Evolutionary conservation across 2,888 invertebrate species (phyloP).

Genomic region (Drosophila algonquin): DNA sequence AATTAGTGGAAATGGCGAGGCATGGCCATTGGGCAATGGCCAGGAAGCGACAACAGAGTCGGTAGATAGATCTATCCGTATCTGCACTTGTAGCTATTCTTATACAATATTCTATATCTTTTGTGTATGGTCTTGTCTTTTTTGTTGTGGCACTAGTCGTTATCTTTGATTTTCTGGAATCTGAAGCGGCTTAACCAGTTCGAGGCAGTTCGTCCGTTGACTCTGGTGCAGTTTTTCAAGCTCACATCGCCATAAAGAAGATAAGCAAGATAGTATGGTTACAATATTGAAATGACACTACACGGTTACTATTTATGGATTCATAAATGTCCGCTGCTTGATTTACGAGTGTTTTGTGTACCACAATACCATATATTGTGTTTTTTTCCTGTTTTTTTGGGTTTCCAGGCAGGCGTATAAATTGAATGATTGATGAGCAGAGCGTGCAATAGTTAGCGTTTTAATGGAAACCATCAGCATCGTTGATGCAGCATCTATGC

Average conservation of each 20-base stretch:
- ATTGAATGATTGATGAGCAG: background rate
- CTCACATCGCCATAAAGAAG: conserved; percentile 11
- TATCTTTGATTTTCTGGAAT: background rate
- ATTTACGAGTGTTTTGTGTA: conserved; percentile 3
- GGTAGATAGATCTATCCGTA: background rate
- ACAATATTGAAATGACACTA: conserved; percentile 1
- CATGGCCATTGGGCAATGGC: background rate
- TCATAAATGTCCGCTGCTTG: conserved; percentile 9
- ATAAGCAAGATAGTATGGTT: background rate
- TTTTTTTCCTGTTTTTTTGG: too few species aligned
- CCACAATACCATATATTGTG: too few species aligned
- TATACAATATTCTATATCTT: background rate
- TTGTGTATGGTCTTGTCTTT: background rate
- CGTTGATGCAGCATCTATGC: too few species aligned
- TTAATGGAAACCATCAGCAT: background rate
- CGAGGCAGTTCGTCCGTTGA: conserved; percentile 4
- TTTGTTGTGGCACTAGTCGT: background rate
- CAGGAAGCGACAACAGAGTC: background rate
- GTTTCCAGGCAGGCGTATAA: background rate
- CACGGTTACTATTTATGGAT: conserved; percentile 1
- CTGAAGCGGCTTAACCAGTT: conserved; percentile 51
- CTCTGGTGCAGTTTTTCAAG: conserved; percentile 5
- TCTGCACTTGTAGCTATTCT: too few species aligned
- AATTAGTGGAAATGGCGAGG: background rate
- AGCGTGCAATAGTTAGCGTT: background rate